These are phyloP conservation scores for Poecilus cupreus DNA, from an alignment of 2,888 invertebrate genomes.

Conservation along the genomic window DNA sequence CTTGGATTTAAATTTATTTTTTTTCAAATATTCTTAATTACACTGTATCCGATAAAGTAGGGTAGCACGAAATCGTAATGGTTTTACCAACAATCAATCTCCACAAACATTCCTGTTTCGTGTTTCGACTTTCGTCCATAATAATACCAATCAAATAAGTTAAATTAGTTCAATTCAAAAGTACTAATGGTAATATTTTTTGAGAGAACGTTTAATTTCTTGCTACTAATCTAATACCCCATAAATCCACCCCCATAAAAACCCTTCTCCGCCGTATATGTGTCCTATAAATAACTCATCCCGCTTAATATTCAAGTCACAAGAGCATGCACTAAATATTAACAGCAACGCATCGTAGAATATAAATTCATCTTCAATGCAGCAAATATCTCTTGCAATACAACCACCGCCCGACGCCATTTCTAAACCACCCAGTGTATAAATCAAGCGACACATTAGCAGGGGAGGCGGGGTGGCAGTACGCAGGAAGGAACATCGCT, in stretches of 20 bases:
- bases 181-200: too few species aligned
- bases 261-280: not conserved
- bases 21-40: too few species aligned
- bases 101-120: too few species aligned
- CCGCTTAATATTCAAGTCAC: constrained; percentile 21
- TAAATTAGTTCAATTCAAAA: too few species aligned
- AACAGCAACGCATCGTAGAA: not conserved
- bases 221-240: not conserved
- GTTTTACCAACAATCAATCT: too few species aligned
- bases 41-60: too few species aligned
- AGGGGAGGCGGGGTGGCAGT: constrained; percentile 65
- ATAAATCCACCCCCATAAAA: not conserved
- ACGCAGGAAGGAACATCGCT: constrained; percentile 71
- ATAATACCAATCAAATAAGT: too few species aligned
- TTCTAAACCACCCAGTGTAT: not conserved
- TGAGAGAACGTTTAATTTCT: too few species aligned
- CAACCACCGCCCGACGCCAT: not conserved
- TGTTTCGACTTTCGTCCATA: too few species aligned
- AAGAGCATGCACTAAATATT: constrained; percentile 7
- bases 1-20: too few species aligned
- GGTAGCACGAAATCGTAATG: too few species aligned
- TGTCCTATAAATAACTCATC: not conserved
- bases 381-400: constrained; percentile 8
- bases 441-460: constrained; percentile 43
- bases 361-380: constrained; percentile 37